Percentiles rank a stretch among this genome's conserved stretches.
Conservation (phyloP, 2,113 vertebrate genomes). For the Smithornis capensis region DNA sequence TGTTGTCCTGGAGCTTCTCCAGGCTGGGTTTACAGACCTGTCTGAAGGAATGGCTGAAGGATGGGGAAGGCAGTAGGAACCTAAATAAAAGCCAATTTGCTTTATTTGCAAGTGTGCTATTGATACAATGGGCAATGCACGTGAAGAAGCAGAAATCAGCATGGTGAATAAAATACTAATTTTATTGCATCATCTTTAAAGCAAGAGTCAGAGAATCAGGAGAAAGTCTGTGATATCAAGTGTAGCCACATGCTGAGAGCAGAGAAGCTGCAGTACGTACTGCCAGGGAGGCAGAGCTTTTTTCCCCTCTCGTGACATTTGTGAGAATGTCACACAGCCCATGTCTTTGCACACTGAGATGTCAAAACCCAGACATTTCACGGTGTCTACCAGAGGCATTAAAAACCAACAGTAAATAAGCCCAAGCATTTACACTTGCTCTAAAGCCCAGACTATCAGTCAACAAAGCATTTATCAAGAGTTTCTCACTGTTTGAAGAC, state of each 20-base stretch:
- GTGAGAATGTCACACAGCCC: background rate
- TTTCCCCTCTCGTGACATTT: background rate
- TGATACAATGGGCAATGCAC: background rate
- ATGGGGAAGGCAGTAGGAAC: background rate
- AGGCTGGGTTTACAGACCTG: background rate
- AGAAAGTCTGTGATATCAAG: background rate
- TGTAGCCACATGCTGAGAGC: background rate
- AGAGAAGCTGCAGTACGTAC: background rate
- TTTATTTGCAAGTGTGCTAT: background rate
- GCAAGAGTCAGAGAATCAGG: background rate
- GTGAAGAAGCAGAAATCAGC: background rate
- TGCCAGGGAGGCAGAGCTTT: background rate
- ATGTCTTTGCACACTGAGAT: background rate
- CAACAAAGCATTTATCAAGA: background rate
- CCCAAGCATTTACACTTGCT: background rate
- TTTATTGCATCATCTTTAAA: background rate
- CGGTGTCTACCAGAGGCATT: background rate
- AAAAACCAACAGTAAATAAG: background rate
- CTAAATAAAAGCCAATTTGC: background rate
- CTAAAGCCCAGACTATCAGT: background rate
- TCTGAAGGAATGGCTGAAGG: background rate
- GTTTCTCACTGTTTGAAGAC: background rate
- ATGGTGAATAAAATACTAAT: background rate
- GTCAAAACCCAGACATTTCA: background rate
- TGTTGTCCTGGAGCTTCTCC: too few species aligned